Base-by-base conservation (phyloP, 1,140 invertebrate species). In the Monomorium pharaonis region DNA sequence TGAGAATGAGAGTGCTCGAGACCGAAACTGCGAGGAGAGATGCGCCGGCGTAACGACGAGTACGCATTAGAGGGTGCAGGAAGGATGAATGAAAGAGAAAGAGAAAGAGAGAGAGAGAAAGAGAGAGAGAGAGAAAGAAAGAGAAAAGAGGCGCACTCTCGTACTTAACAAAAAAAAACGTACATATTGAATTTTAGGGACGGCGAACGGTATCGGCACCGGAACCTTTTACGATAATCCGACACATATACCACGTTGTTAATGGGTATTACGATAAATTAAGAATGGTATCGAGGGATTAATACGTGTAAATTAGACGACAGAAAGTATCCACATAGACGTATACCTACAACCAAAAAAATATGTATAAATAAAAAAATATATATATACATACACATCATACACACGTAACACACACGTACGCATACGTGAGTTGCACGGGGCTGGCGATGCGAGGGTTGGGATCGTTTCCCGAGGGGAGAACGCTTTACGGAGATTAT, bases 291-390 rank as follows among this genome's bases (percentile, higher is more conserved):
- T 90, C 76, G 91, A 92, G 72, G 60, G 86, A 88, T 90, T 91
- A 91, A 89, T 93, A 92, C 90, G 81, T 94, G 93, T 93, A 93
- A 92, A 94, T 94, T 94, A 94, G 92, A 93, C 88, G 90, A 93
- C 92, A 94, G 93, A 94, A 94, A 94, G 93, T 94, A 94, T 93
- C 84, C 88, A 92, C 75, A 90, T 92, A 92, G 87, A 91, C 65
- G 84, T 91, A 89, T 92, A 92, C 86, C 88, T 92, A 92, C 88
- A 89, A 87, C 86, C 86, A 88, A 88, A 86, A 86, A 75, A 86
- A 91, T 80, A 91, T 90, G 85, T 86, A 89, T 77, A 90, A 84
- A 88, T 87, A 87, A 85, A 88, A 74, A 63, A 87, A 89, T 80
- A 86, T 76, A 89, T 84, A 87, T 75, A 86, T 77, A 86, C 62